These are phyloP conservation scores for Triplophysa dalaica DNA, from an alignment of 2,113 vertebrate genomes.

Conservation along the genomic window DNA sequence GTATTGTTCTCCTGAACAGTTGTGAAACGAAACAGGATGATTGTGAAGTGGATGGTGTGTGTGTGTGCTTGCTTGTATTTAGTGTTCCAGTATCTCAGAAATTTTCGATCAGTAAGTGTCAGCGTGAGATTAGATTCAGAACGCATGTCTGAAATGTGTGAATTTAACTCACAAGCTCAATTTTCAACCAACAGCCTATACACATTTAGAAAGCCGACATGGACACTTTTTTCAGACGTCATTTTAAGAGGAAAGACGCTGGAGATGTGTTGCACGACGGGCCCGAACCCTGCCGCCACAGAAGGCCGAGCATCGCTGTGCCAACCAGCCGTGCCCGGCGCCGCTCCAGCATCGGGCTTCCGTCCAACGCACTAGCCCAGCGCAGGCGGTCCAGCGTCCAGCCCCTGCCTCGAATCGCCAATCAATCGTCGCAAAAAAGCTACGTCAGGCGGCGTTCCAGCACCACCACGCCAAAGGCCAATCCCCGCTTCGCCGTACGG, in stretches of 20 bases:
- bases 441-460: constrained; percentile 79
- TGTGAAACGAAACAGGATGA: too few species aligned
- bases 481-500: constrained; percentile 77
- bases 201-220: constrained; percentile 64
- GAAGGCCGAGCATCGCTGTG: constrained; percentile 71
- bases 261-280: constrained; percentile 34
- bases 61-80: not conserved
- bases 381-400: constrained; percentile 73
- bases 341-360: constrained; percentile 79
- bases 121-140: constrained; percentile 7
- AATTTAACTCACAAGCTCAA: constrained; percentile 53
- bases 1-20: too few species aligned
- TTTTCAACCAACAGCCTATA: constrained; percentile 79
- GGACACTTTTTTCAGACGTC: constrained; percentile 90
- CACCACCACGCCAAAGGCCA: constrained; percentile 79
- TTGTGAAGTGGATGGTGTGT: not conserved
- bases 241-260: constrained; percentile 79
- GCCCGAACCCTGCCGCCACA: constrained; percentile 48
- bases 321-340: constrained; percentile 83
- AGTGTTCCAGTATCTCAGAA: not conserved
- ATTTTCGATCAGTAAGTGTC: not conserved
- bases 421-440: constrained; percentile 15
- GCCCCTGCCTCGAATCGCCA: constrained; percentile 28
- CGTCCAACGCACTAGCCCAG: constrained; percentile 74
- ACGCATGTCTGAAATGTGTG: constrained; percentile 2